phyloP scores from a whole-genome alignment of 2,113 vertebrate genomes.

The Eudorcas thomsonii region DNA sequence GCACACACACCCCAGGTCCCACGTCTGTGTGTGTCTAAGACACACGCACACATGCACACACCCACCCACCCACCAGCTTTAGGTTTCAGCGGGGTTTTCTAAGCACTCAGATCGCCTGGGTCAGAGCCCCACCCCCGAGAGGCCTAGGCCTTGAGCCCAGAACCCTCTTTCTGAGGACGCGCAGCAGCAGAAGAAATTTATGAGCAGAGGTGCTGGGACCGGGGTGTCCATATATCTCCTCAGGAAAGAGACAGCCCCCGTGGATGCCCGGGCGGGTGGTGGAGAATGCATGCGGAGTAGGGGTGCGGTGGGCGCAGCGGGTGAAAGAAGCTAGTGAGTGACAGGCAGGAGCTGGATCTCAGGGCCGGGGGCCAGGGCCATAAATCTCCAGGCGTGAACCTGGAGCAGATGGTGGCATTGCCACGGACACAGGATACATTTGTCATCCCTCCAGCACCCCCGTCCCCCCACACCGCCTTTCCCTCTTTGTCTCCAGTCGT shows the following conservation, averaged over 20 bases:
- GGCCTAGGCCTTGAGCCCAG: neutral
- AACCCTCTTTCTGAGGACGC: conserved; percentile 45
- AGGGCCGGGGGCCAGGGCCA: neutral
- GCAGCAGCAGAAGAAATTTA: conserved; percentile 66
- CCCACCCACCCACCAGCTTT: neutral
- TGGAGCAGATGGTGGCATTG: neutral
- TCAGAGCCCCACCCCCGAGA: neutral
- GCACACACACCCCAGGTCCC: too few species aligned
- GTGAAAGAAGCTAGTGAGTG: neutral
- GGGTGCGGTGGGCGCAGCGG: neutral
- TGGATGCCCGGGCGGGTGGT: neutral
- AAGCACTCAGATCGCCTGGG: neutral
- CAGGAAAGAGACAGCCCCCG: conserved; percentile 46
- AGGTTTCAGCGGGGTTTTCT: neutral
- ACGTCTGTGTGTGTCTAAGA: too few species aligned
- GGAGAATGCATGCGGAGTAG: neutral
- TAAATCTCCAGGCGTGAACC: conserved; percentile 33
- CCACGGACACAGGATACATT: conserved; percentile 26
- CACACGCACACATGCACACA: too few species aligned
- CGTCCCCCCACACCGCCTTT: neutral
- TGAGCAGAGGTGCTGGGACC: conserved; percentile 60
- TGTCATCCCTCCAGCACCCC: neutral
- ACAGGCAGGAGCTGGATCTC: conserved; percentile 45
- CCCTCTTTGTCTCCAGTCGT: conserved; percentile 16
- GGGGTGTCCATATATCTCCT: conserved; percentile 47